These are phyloP conservation scores for Lasiommata megera DNA, from an alignment of 2,888 invertebrate genomes.

Conservation along the genomic window DNA sequence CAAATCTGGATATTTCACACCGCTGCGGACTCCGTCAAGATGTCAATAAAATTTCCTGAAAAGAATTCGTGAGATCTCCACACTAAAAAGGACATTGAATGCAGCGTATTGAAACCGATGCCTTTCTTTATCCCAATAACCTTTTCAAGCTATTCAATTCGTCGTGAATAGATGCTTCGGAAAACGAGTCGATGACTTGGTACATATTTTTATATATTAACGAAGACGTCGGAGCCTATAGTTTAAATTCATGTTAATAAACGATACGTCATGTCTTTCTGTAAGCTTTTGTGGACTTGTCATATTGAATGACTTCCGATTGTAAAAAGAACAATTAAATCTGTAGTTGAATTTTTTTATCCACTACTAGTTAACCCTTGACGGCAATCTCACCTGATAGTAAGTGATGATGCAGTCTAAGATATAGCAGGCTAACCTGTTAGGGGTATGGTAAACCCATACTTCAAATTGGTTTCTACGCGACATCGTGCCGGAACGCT, in stretches of 20 bases:
- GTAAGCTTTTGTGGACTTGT: no score
- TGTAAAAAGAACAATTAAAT: no score
- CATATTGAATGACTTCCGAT: no score
- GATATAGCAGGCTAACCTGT: no score
- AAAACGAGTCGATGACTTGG: background rate
- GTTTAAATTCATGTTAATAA: background rate
- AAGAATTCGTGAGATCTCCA: background rate
- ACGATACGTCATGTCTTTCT: no score
- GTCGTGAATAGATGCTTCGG: background rate
- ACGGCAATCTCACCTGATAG: no score
- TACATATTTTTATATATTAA: background rate
- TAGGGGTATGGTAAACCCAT: no score
- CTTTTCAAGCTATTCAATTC: slow-evolving; percentile 3
- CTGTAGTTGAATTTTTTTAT: no score
- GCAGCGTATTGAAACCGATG: background rate
- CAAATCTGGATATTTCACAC: background rate
- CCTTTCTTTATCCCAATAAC: background rate
- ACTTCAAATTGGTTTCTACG: no score
- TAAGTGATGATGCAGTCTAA: no score
- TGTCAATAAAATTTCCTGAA: background rate
- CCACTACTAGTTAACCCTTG: no score
- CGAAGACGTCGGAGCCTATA: background rate
- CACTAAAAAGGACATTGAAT: background rate
- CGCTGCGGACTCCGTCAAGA: background rate
- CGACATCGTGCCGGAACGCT: no score